Base-by-base conservation (phyloP, 2,797 vertebrate genomes). In the Melanotaenia boesemani region DNA sequence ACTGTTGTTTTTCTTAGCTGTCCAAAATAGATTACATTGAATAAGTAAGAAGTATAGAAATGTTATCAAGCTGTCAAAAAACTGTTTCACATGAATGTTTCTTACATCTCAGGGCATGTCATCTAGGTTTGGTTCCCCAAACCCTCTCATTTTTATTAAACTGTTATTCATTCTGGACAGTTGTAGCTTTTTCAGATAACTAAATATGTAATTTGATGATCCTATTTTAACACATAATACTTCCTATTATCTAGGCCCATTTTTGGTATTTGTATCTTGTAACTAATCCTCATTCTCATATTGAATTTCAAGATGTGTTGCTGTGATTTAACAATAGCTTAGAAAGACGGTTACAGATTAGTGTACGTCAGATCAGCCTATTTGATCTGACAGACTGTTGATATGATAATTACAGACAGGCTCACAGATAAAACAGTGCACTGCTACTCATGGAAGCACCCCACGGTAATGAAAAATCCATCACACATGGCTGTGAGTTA, bases 341-440 rank as follows among this genome's bases (percentile, higher is more conserved):
- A 39, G 44, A 20, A 58, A 24, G 63, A 48, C 71, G 60, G 69
- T 64, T 63, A 13, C 64, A 63, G 37, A 52, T 63, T 24, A 39
- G 18, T 36, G 39, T 32, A n/a, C 69, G 3, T 78, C 73, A 48
- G 48, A 71, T 73, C 67, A 67, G 44, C 28, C 11, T 12, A 39
- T 61, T 59, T 61, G 59, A 80, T 80, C 66, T 72, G 75, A 60
- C 65, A 81, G 60, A 34, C 55, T 64, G 18, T 63, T 61, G 22
- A 64, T 37, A 30, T 56, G 41, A 22, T 73, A 62, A 70, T 70
- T 64, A 57, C 65, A 20, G 22, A 36, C 26, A 20, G 16, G 6
- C 18, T 9, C 36, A 16, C 20, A 36, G 69, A 85, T 66, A 46
- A 68, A 73, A 54, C 59, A 1, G n/a, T 6, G 5, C 58, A 48